Evolutionary conservation across 1,140 invertebrate genomes (phyloP).

Genomic region (Brachionus koreanus): DNA sequence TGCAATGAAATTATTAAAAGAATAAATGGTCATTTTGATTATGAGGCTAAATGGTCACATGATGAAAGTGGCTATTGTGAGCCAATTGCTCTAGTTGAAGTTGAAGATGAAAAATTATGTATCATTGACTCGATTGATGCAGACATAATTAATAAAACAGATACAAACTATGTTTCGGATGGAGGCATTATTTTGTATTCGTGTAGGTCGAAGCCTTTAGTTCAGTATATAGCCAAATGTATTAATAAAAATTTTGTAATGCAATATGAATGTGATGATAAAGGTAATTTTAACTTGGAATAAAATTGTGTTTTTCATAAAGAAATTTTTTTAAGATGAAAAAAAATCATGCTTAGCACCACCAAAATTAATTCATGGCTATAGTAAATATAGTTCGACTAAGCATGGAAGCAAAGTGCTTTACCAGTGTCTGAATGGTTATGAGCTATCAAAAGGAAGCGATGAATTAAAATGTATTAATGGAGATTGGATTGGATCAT

Average conservation of each 20-base stretch:
- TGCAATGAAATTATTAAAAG: neutral
- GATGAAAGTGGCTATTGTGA: neutral
- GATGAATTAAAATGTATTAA: slow-evolving; percentile 58
- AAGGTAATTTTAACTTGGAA: neutral
- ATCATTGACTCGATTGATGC: neutral
- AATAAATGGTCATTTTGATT: neutral
- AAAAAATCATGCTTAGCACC: slow-evolving; percentile 1
- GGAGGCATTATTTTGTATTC: neutral
- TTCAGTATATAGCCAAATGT: slow-evolving; percentile 13
- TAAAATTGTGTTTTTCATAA: neutral
- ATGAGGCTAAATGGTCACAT: neutral
- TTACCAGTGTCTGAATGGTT: slow-evolving; percentile 40
- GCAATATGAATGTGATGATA: neutral
- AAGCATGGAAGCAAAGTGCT: slow-evolving; percentile 22
- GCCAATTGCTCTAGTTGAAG: too few relatives aligned
- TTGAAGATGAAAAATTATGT: neutral
- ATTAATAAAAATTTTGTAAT: neutral
- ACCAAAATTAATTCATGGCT: slow-evolving; percentile 9
- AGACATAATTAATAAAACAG: neutral
- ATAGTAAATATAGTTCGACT: slow-evolving; percentile 18
- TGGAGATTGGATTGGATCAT: slow-evolving; percentile 83
- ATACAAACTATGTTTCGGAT: neutral
- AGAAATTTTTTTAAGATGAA: neutral
- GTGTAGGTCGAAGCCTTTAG: neutral
- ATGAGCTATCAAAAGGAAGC: slow-evolving; percentile 30